Evolutionary conservation across 2,888 invertebrate genomes (phyloP), one percentile per base, ranked within the genome.

Genomic region (Agrochola circellaris): DNA sequence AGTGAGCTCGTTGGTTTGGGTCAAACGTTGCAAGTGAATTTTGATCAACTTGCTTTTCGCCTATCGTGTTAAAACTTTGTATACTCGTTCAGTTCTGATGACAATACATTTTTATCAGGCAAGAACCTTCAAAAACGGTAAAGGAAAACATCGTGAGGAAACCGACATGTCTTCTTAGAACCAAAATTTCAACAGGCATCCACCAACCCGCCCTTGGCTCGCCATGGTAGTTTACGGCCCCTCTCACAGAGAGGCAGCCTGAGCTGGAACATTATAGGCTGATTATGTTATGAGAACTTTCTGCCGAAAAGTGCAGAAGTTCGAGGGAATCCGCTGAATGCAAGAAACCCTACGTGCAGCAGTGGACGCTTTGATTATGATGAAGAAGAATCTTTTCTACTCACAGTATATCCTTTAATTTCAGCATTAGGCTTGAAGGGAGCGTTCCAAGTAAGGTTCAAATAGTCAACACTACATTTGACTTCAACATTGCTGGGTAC

Each of bases 361-460:
- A 51, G 17, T 48, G 1, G 17, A 30, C 8, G 7, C 7, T 51
- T 51, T 51, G 17, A 34, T 51, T 23, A n/a, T n/a, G 17, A 68
- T 68, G n/a, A 54, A 11, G 20, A 38, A n/a, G 17, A 73, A 48
- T 23, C 5, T 26, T 15, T 0, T 51, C 17, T 73, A 94, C 96
- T 96, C 72, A 98, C 98, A 87, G 98, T 97, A 89, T 99, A 99
- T 51, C 98, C 98, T 75, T 97, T 97, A 69, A 99, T 98, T 89
- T 97, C 98, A 0, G 99, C 99, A 87, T 98, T 98, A 3, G 98
- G 98, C 76, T 97, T 97, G 15, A 95, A 92, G 0, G 99, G 99
- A 0, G 97, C 97, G 72, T 97, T 97, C 99, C 99, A 99, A 1
- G 97, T 97, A 4, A 98, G 97, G 79, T 97, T 97, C 60, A 99